A percentile compares a stretch with the other conserved stretches of the same genome.
Evolutionary conservation across 2,888 invertebrate species (phyloP).

Genomic region (Tineola bisselliella): DNA sequence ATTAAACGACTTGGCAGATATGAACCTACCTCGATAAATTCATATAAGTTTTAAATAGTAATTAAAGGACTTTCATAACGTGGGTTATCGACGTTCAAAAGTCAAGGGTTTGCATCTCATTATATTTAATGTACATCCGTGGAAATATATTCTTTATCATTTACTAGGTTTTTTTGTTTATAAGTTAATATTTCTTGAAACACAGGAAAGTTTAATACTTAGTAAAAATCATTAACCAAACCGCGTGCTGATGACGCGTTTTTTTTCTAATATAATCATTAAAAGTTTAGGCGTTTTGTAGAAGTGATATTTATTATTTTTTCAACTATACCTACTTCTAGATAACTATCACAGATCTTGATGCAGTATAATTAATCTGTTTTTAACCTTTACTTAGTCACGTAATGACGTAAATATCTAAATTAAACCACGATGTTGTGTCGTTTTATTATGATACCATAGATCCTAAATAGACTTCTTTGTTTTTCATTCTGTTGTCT

Average conservation of each 20-base stretch:
- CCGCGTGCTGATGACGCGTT: no score
- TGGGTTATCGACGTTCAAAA: conserved; percentile 32
- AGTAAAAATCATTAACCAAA: no score
- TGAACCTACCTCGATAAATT: not conserved
- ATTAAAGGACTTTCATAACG: conserved; percentile 36
- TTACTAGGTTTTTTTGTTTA: no score
- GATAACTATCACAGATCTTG: not conserved
- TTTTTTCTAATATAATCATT: no score
- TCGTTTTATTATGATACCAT: no score
- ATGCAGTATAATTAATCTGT: not conserved
- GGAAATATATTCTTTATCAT: not conserved
- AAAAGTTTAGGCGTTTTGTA: no score
- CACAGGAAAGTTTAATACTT: no score
- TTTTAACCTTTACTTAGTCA: not conserved
- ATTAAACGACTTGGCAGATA: not conserved
- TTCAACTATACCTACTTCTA: not conserved
- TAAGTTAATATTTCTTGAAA: no score
- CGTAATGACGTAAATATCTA: not conserved
- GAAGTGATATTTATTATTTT: not conserved
- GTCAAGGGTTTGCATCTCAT: conserved; percentile 33
- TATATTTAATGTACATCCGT: conserved; percentile 20
- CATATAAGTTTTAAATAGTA: conserved; percentile 23
- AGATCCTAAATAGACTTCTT: no score
- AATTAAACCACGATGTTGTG: not conserved
- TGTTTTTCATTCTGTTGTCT: no score